These are phyloP conservation scores for Oncorhynchus kisutch DNA, from an alignment of 2,113 vertebrate species.

Conservation along the genomic window DNA sequence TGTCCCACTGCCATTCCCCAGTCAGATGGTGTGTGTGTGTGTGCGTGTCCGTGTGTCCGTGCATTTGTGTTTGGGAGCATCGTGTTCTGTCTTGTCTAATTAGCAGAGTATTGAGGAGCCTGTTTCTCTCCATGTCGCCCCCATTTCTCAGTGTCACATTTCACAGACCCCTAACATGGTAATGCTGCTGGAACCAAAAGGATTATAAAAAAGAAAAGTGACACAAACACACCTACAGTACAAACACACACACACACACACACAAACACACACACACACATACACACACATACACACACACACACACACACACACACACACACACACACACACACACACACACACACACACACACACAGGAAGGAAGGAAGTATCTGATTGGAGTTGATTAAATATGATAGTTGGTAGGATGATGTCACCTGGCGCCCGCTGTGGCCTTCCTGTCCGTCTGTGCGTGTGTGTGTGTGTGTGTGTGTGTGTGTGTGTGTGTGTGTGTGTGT, in stretches of 20 bases:
- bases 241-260: neutral
- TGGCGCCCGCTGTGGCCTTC: neutral
- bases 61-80: constrained; percentile 29
- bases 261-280: neutral
- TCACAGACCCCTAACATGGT: neutral
- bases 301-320: neutral
- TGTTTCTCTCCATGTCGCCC: neutral
- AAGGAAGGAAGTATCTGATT: neutral
- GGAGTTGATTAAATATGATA: neutral
- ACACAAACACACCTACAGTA: neutral
- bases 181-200: neutral
- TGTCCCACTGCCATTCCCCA: neutral
- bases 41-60: neutral
- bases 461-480: constrained; percentile 10
- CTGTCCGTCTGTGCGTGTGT: neutral
- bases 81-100: constrained; percentile 7
- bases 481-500: constrained; percentile 5
- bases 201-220: too few relatives aligned
- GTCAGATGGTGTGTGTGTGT: neutral
- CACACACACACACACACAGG: too few relatives aligned
- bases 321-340: neutral
- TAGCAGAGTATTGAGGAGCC: neutral
- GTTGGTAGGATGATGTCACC: neutral
- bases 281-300: neutral
- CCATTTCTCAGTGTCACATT: neutral